Evolutionary conservation across 2,888 invertebrate genomes (phyloP), one percentile per base, ranked within the genome.

Genomic region (Macaria liturata): DNA sequence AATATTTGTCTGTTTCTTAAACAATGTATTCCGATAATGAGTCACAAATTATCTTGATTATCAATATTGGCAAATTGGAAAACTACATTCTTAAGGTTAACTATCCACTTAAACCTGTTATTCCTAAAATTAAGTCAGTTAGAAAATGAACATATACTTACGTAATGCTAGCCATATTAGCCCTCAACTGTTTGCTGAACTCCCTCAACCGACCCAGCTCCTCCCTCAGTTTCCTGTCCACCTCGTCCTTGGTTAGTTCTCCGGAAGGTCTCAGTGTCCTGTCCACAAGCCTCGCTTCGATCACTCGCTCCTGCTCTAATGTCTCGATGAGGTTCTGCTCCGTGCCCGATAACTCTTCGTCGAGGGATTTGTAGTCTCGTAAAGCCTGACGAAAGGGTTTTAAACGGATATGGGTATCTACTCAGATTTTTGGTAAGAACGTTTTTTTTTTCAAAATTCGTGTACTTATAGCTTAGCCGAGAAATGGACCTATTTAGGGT

Each of bases 241-340:
- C 92, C 54, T 95, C 94, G 69, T 96, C 96, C 40, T 91, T 91
- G 5, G 94, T 95, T 34, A 94, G 78, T 76, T 97, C 96, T 30
- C 93, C 93, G 4, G 93, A 92, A 4, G 95, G 94, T 55, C 96
- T 92, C 69, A 93, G 93, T 3, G 92, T 91, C 39, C 96, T 92
- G 77, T 96, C 96, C 69, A 95, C 95, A 50, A 96, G 83, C 65
- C 96, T 93, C 0, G 95, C 95, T 80, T 95, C 94, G 3, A 95
- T 94, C 55, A 96, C 83, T 71, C 95, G 95, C 64, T 95, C 91
- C 44, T 94, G 94, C 64, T 95, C 94, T 68, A 93, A 93, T 71
- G 95, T 96, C 44, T 93, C 93, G 49, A 93, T 69, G n/a, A 96
- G 81, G 31, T 95, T 94, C 62, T 93, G 93, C 76, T 96, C 95